Base-by-base conservation (phyloP, 2,113 vertebrate species). In the Peromyscus leucopus region DNA sequence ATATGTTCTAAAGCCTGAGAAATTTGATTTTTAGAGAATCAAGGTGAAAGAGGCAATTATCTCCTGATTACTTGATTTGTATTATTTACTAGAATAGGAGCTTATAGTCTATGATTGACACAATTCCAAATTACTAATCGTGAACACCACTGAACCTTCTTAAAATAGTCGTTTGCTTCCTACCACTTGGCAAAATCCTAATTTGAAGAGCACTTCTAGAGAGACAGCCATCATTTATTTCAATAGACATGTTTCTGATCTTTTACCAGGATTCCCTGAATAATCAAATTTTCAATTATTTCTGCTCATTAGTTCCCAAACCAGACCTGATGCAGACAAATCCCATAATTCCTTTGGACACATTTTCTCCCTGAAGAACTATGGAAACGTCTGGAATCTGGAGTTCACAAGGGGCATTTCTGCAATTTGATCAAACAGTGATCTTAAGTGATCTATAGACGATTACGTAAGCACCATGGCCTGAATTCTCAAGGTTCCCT, bases 221-320 rank as follows among this genome's bases (percentile, higher is more conserved):
- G 80, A 95, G 91, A 84, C 13, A 67, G 19, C 3, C 76, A 24
- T 94, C 16, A 7, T 72, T 82, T 97, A 69, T 94, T 31, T 95
- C 36, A 85, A 57, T 31, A 21, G 75, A n/a, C 57, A 4, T 3
- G 63, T 55, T 76, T 55, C 57, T 82, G 55, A 63, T 90, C 21
- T 84, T 95, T 93, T n/a, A 91, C 55, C 5, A 55, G 13, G 33
- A 89, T 17, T n/a, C 28, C 13, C 36, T 28, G 12, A 31, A 82
- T 33, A 93, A 69, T 57, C 15, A 80, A 36, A 78, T 51, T 96
- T 96, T 83, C 90, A 46, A 55, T 86, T 15, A 48, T 75, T 95
- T 97, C 79, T 96, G 9, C 79, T 90, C 26, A 75, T 95, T 90
- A 59, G 90, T 96, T 89, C 13, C 15, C 57, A 82, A 92, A 92